Conservation (phyloP, 1,140 invertebrate species). For the Portunus trituberculatus region DNA sequence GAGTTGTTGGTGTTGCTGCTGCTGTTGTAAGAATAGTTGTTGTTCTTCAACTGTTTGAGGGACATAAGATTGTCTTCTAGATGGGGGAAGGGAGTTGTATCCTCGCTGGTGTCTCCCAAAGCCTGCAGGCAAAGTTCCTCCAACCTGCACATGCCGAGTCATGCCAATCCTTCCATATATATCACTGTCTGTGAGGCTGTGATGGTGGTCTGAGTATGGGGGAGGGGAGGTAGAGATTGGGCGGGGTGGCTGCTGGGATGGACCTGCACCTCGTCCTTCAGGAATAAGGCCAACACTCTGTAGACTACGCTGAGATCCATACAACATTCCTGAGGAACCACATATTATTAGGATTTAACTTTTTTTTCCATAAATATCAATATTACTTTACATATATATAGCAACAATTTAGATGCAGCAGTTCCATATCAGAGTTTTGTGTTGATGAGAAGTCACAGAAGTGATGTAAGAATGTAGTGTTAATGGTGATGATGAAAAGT, state of each 20-base stretch:
- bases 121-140: conserved; percentile 74
- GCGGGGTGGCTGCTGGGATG: conserved; percentile 63
- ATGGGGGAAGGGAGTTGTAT: conserved; percentile 75
- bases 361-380: not conserved
- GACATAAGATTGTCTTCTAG: conserved; percentile 59
- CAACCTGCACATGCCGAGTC: conserved; percentile 77
- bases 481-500: too few relatives aligned
- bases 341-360: not conserved
- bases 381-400: not conserved
- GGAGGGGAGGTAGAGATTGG: conserved; percentile 76
- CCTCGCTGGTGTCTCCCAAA: conserved; percentile 75
- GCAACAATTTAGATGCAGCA: too few relatives aligned
- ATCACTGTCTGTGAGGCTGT: conserved; percentile 76
- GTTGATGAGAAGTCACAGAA: too few relatives aligned
- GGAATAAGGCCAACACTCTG: conserved; percentile 73
- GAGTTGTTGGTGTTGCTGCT: conserved; percentile 50
- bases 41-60: conserved; percentile 65
- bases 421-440: too few relatives aligned
- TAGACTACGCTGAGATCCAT: conserved; percentile 77
- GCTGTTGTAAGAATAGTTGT: conserved; percentile 55
- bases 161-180: conserved; percentile 77
- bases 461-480: too few relatives aligned
- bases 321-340: conserved; percentile 70
- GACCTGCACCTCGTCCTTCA: conserved; percentile 61
- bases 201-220: conserved; percentile 70